Evolutionary conservation across 2,888 invertebrate genomes (phyloP).

Genomic region (Oasisia sp.): DNA sequence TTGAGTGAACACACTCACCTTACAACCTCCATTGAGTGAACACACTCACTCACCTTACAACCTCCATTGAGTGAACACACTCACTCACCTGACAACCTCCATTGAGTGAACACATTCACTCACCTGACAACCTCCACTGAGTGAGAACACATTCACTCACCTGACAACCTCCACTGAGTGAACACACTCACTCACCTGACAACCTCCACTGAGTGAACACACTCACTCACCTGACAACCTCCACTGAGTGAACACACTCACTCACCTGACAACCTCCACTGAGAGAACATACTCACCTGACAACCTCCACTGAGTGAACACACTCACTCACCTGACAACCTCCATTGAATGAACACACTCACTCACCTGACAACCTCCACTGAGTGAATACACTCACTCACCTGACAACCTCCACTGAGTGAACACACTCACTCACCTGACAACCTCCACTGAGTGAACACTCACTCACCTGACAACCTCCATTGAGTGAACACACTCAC

Average conservation of each 20-base stretch:
- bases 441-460: neutral
- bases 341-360: too few relatives aligned
- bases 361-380: too few relatives aligned
- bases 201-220: neutral
- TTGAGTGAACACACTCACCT: neutral
- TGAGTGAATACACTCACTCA: too few relatives aligned
- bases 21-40: neutral
- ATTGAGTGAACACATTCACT: conserved; percentile 87
- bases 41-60: neutral
- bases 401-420: neutral
- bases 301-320: too few relatives aligned
- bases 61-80: neutral
- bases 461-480: neutral
- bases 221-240: conserved; percentile 78
- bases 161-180: neutral
- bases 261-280: too few relatives aligned
- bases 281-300: too few relatives aligned
- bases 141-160: too few relatives aligned
- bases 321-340: too few relatives aligned
- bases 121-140: too few relatives aligned
- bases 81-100: conserved; percentile 83
- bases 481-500: neutral
- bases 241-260: conserved; percentile 91
- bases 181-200: neutral
- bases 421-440: neutral